Base-by-base conservation (phyloP, 2,888 invertebrate species). In the Halocaridina rubra region DNA sequence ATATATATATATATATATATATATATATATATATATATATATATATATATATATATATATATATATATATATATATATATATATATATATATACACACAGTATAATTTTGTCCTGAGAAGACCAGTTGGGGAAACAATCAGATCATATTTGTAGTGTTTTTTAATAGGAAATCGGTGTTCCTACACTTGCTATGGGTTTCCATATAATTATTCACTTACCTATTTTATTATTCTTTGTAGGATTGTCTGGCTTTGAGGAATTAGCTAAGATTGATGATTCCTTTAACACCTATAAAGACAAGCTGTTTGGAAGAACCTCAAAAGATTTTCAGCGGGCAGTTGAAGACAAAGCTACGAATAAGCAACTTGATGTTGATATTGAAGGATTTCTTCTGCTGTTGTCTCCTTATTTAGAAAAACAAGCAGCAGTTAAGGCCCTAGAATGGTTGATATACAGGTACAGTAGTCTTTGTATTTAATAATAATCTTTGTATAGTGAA, bases 361-460 rank as follows among this genome's bases (percentile, higher is more conserved):
- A 94, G 85, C 93, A 94, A 89, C 91, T 99, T 19, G 93, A 98
- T 91, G 92, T 92, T 57, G 93, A 93, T 3, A 95, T 99, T 27
- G 93, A 94, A 79, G 94, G 94, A 88, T 98, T 98, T 91, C 91
- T 99, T 0, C 91, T 95, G 1, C 92, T 94, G 53, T 89, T 98
- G 3, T 96, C 97, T 0, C 99, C 99, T 0, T 98, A 97, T 90
- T 94, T 99, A 89, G 92, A 97, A 75, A 91, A 97, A 0, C 95
- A 95, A 89, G 93, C 95, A 7, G 93, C 97, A 0, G 97, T 98
- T 89, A 96, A 98, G 92, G 95, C 97, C 1, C 91, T 99, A 71
- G 99, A 99, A 92, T 99, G 98, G 98, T 93, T 99, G 2, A 94
- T 99, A 69, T 94, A 96, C 89, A 94, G 93, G 92, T 93, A 90